phyloP scores from a whole-genome alignment of 2,797 vertebrate species.

The Parotocinclus haroldoi region DNA sequence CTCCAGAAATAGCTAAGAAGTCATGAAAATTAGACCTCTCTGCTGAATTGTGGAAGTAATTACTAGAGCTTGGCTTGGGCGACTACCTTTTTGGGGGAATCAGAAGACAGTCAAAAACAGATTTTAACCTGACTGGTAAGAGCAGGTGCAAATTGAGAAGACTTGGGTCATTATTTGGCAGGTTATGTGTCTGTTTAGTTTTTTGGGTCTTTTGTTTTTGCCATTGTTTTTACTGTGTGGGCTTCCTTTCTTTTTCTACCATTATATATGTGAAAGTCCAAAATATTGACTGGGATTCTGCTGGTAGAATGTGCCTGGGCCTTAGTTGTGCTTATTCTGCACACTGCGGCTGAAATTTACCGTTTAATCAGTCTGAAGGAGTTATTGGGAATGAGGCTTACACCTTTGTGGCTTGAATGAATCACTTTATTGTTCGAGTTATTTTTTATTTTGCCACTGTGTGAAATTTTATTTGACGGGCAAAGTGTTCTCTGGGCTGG shows the following conservation, averaged over 20 bases:
- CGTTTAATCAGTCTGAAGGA: constrained; percentile 39
- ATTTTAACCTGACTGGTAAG: constrained; percentile 7
- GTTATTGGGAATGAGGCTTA: constrained; percentile 50
- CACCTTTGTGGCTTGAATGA: constrained; percentile 62
- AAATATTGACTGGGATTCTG: constrained; percentile 16
- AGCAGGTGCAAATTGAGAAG: constrained; percentile 19
- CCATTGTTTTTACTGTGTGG: not conserved
- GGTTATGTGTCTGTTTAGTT: constrained; percentile 8
- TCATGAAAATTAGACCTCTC: constrained; percentile 60
- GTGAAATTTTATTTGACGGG: constrained; percentile 69
- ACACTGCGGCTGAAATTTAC: constrained; percentile 39
- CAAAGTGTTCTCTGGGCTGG: constrained; percentile 62
- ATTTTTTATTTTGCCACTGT: constrained; percentile 57
- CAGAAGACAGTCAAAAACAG: constrained; percentile 18
- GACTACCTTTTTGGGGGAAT: constrained; percentile 49
- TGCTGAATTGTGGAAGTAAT: constrained; percentile 67
- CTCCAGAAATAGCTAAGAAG: constrained; percentile 60
- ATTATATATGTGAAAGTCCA: constrained; percentile 21
- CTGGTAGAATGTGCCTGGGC: constrained; percentile 31
- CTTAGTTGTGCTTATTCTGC: constrained; percentile 21
- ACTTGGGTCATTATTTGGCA: not conserved
- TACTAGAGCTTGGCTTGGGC: constrained; percentile 59
- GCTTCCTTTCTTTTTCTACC: not conserved
- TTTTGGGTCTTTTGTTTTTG: not conserved
- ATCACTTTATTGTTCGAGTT: constrained; percentile 60